phyloP scores from a whole-genome alignment of 2,797 vertebrate genomes.

The Molossus alvarezi region DNA sequence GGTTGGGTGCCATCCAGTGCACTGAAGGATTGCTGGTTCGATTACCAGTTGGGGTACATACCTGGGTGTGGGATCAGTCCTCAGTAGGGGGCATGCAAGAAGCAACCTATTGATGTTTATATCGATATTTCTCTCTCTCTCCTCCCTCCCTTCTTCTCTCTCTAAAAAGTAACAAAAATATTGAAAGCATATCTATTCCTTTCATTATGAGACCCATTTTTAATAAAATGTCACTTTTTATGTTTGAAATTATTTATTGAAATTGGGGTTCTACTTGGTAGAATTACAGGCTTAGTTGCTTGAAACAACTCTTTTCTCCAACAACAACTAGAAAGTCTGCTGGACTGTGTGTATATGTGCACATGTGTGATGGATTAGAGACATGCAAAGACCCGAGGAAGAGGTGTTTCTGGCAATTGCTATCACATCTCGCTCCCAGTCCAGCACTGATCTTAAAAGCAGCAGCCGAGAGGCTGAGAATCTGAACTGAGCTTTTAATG shows the following conservation, averaged over 20 bases:
- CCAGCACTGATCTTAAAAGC: not conserved
- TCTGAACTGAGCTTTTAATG: not conserved
- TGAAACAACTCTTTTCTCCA: not conserved
- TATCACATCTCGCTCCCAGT: not conserved
- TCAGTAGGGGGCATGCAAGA: too few species aligned
- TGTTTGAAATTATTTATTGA: slow-evolving; percentile 9
- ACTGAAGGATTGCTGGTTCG: too few species aligned
- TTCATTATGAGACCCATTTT: not conserved
- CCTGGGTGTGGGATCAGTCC: too few species aligned
- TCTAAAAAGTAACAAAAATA: too few species aligned
- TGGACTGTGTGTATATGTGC: too few species aligned
- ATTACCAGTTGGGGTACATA: too few species aligned
- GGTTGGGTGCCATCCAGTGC: too few species aligned
- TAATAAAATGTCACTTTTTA: slow-evolving; percentile 7
- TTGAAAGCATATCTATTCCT: not conserved
- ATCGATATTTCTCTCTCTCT: too few species aligned
- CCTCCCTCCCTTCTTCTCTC: too few species aligned
- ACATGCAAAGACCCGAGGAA: not conserved
- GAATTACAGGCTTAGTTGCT: not conserved
- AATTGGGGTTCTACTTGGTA: not conserved
- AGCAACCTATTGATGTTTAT: too few species aligned
- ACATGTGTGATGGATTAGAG: not conserved
- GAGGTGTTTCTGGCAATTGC: not conserved
- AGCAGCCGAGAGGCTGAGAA: not conserved
- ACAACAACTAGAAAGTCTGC: not conserved